Conservation (phyloP, 2,797 vertebrate genomes). For the Picus viridis region DNA sequence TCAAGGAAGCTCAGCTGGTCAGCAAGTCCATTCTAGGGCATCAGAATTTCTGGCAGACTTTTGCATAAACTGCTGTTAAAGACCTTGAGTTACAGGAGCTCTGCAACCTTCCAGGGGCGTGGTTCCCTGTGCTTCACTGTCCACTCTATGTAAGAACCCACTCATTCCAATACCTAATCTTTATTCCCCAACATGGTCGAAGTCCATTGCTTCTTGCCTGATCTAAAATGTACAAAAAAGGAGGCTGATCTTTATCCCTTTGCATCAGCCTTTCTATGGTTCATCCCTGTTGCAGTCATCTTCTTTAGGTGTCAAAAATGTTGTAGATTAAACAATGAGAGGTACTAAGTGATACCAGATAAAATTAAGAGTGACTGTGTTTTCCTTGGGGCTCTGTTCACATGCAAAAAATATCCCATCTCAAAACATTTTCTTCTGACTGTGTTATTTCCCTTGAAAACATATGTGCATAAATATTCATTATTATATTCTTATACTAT, state of each 20-base stretch:
- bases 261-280: not conserved
- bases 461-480: not conserved
- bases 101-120: not conserved
- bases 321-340: not conserved
- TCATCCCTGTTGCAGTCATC: not conserved
- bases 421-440: not conserved
- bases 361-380: not conserved
- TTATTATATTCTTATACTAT: not conserved
- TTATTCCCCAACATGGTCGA: rapidly evolving
- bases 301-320: not conserved
- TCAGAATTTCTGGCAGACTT: not conserved
- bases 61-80: not conserved
- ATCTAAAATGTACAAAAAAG: rapidly evolving
- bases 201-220: not conserved
- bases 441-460: not conserved
- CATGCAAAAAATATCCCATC: rapidly evolving
- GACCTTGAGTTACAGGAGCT: not conserved
- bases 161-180: not conserved
- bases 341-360: not conserved
- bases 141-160: not conserved
- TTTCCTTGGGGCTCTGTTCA: not conserved
- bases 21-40: not conserved
- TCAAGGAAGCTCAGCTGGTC: not conserved
- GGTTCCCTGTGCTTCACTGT: not conserved
- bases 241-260: not conserved